A percentile compares a stretch with the other conserved stretches of the same genome.
Evolutionary conservation across 2,113 vertebrate genomes (phyloP).

Genomic region (Prolemur simus): DNA sequence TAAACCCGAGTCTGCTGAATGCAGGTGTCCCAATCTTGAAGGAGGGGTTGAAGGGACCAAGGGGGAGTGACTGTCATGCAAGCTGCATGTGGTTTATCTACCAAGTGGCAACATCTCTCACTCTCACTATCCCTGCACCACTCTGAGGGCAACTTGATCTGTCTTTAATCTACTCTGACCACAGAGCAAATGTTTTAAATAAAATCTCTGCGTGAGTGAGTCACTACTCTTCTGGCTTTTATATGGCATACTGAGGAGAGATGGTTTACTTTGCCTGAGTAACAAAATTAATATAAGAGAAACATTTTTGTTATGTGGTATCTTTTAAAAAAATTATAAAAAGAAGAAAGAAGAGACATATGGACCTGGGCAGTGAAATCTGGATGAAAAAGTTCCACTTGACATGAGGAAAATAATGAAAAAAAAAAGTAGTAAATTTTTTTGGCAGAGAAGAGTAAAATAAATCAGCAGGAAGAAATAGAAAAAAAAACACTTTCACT

Average conservation of each 20-base stretch:
- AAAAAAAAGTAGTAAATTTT: slow-evolving; percentile 63
- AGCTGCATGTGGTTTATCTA: slow-evolving; percentile 86
- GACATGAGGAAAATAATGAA: slow-evolving; percentile 63
- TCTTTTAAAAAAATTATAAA: slow-evolving; percentile 81
- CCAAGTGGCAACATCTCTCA: slow-evolving; percentile 87
- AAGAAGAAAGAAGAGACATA: slow-evolving; percentile 62
- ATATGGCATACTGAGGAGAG: slow-evolving; percentile 84
- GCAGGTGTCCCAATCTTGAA: slow-evolving; percentile 80
- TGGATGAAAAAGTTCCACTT: slow-evolving; percentile 67
- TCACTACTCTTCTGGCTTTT: slow-evolving; percentile 86
- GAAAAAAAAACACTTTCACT: slow-evolving; percentile 29
- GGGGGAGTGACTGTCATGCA: slow-evolving; percentile 84
- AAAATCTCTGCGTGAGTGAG: slow-evolving; percentile 90
- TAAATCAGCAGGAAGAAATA: slow-evolving; percentile 43
- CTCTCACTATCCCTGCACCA: slow-evolving; percentile 84
- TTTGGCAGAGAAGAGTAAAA: slow-evolving; percentile 66
- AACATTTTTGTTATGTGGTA: slow-evolving; percentile 93
- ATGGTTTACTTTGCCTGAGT: slow-evolving; percentile 93
- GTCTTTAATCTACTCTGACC: slow-evolving; percentile 87
- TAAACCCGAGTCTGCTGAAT: not conserved
- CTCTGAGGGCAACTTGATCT: slow-evolving; percentile 88
- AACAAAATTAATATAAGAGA: slow-evolving; percentile 89
- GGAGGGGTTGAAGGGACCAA: slow-evolving; percentile 8
- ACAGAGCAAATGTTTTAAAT: slow-evolving; percentile 95
- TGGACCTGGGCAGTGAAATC: slow-evolving; percentile 64